Conservation (phyloP, 2,888 invertebrate species). For the Catonia carolina region DNA sequence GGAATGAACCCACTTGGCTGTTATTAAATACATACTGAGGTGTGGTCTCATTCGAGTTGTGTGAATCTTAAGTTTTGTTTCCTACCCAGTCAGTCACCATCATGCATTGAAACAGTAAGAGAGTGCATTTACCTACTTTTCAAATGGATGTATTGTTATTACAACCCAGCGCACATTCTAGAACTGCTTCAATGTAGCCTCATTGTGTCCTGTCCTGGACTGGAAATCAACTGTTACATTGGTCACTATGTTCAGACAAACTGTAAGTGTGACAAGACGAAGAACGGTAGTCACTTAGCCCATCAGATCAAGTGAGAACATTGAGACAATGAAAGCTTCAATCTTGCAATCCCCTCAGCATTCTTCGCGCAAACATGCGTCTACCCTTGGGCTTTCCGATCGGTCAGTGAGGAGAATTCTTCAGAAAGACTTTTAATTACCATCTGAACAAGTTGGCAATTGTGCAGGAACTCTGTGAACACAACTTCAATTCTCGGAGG, state of each 20-base stretch:
- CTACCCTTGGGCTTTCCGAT: no score
- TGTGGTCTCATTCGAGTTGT: neutral
- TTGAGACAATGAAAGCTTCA: neutral
- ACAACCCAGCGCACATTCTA: neutral
- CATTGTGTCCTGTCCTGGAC: neutral
- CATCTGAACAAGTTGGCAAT: no score
- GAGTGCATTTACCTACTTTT: neutral
- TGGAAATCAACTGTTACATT: neutral
- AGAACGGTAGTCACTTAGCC: neutral
- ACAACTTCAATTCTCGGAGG: no score
- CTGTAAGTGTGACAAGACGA: neutral
- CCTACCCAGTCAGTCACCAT: neutral
- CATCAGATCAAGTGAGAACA: neutral
- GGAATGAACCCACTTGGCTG: no score
- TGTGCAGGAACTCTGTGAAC: no score
- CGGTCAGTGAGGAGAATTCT: no score
- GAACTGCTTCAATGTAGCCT: neutral
- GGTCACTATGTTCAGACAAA: neutral
- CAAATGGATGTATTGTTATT: neutral
- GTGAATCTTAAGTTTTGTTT: neutral
- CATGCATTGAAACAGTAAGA: neutral
- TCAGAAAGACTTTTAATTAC: neutral
- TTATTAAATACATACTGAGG: no score
- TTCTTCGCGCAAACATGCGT: slow-evolving; percentile 1
- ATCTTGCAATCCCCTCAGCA: neutral